phyloP scores from a whole-genome alignment of 2,797 vertebrate genomes.

The Neosilurus hyrtlii region DNA sequence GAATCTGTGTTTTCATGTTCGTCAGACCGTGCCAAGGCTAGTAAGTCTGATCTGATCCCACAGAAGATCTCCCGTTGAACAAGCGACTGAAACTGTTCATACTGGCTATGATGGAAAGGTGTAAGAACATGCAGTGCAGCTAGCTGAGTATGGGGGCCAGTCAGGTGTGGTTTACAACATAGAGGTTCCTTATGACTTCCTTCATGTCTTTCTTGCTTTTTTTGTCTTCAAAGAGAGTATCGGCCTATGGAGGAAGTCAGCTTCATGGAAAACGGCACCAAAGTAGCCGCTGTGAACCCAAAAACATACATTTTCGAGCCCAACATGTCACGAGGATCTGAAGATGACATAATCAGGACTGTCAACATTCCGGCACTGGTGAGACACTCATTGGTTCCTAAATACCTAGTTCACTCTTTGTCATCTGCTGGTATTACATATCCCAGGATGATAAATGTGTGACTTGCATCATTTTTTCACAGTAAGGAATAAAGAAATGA shows the following conservation, averaged over 20 bases:
- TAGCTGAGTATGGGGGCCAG: too few relatives aligned
- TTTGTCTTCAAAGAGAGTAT: slow-evolving; percentile 76
- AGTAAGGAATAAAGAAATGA: not conserved
- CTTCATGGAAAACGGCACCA: slow-evolving; percentile 86
- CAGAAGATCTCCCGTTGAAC: too few relatives aligned
- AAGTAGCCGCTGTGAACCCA: slow-evolving; percentile 82
- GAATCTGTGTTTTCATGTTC: too few relatives aligned
- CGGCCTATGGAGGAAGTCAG: slow-evolving; percentile 81
- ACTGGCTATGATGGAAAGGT: too few relatives aligned
- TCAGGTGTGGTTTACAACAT: too few relatives aligned
- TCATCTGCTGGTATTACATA: not conserved
- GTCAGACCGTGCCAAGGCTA: too few relatives aligned
- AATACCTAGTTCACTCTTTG: not conserved
- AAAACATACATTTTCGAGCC: slow-evolving; percentile 88
- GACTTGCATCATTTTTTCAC: not conserved
- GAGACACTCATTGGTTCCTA: slow-evolving; percentile 54
- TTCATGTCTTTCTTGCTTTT: not conserved
- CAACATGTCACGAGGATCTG: slow-evolving; percentile 82
- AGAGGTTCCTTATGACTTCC: too few relatives aligned
- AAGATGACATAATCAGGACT: slow-evolving; percentile 84
- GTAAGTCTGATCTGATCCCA: too few relatives aligned
- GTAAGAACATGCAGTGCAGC: too few relatives aligned
- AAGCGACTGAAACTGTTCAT: too few relatives aligned
- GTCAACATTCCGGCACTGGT: slow-evolving; percentile 91
- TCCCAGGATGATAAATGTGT: not conserved